Evolutionary conservation across 2,888 invertebrate genomes (phyloP).

Genomic region (Abrostola triplasia): DNA sequence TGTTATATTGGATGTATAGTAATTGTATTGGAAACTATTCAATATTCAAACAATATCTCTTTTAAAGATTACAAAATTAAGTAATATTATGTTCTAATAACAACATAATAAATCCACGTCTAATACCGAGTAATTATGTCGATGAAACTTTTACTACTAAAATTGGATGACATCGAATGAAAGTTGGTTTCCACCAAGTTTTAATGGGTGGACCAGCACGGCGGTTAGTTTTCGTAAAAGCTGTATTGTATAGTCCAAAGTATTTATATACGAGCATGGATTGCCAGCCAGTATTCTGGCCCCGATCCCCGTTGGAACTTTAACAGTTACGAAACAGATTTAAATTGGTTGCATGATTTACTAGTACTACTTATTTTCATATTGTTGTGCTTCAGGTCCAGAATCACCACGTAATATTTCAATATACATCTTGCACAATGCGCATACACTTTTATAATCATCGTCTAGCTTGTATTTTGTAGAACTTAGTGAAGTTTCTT

Average conservation of each 20-base stretch:
- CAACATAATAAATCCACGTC: slow-evolving; percentile 3
- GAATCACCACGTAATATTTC: not conserved
- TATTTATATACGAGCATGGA: slow-evolving; percentile 51
- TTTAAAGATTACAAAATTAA: too few relatives aligned
- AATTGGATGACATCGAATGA: slow-evolving; percentile 55
- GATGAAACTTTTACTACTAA: slow-evolving; percentile 36
- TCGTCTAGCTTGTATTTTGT: too few relatives aligned
- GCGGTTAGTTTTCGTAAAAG: slow-evolving; percentile 61
- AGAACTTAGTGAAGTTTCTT: too few relatives aligned
- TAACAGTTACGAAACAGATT: slow-evolving; percentile 50
- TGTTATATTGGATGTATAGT: too few relatives aligned
- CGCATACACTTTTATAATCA: too few relatives aligned
- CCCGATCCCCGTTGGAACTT: slow-evolving; percentile 50
- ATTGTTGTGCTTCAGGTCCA: not conserved
- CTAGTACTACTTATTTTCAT: slow-evolving; percentile 9
- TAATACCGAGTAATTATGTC: slow-evolving; percentile 20
- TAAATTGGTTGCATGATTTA: slow-evolving; percentile 42
- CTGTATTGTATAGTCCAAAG: slow-evolving; percentile 54
- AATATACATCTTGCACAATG: not conserved
- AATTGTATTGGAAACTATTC: too few relatives aligned
- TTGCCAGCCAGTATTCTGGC: slow-evolving; percentile 49
- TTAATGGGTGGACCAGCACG: slow-evolving; percentile 62
- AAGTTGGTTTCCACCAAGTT: slow-evolving; percentile 63
- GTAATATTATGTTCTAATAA: not conserved
- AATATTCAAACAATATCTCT: too few relatives aligned